Evolutionary conservation across 2,797 vertebrate genomes (phyloP).

Genomic region (Acrocephalus scirpaceus): DNA sequence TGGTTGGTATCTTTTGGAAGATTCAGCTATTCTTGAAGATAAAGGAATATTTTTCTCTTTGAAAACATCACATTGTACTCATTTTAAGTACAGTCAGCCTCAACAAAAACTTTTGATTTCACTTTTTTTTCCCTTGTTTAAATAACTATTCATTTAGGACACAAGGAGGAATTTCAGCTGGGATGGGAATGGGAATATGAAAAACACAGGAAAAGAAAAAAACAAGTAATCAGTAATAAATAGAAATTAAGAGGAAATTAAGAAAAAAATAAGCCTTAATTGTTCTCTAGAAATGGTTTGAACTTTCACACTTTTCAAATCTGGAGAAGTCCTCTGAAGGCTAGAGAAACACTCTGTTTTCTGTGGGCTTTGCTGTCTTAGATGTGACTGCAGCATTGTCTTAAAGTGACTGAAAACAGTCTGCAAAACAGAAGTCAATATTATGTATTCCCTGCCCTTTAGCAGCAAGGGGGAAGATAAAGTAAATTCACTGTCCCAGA

Average conservation of each 20-base stretch:
- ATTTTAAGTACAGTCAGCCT: neutral
- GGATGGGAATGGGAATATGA: neutral
- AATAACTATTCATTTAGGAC: neutral
- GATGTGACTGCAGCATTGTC: neutral
- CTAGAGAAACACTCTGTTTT: neutral
- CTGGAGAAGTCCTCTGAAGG: neutral
- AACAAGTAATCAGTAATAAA: neutral
- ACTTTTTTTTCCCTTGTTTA: neutral
- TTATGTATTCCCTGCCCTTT: neutral
- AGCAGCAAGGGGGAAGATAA: neutral
- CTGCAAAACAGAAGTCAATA: neutral
- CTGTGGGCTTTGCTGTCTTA: neutral
- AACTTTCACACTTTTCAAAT: neutral
- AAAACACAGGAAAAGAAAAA: neutral
- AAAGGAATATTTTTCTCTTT: neutral
- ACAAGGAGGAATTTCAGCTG: neutral
- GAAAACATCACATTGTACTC: neutral
- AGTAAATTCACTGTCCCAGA: neutral
- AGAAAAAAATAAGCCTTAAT: neutral
- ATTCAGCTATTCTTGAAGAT: neutral
- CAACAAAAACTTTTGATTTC: neutral
- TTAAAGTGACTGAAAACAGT: neutral
- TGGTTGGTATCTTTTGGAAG: neutral
- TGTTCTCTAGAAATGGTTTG: neutral
- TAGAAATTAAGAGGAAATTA: neutral